Base-by-base conservation (phyloP, 2,888 invertebrate species). In the Perdita meconis region DNA sequence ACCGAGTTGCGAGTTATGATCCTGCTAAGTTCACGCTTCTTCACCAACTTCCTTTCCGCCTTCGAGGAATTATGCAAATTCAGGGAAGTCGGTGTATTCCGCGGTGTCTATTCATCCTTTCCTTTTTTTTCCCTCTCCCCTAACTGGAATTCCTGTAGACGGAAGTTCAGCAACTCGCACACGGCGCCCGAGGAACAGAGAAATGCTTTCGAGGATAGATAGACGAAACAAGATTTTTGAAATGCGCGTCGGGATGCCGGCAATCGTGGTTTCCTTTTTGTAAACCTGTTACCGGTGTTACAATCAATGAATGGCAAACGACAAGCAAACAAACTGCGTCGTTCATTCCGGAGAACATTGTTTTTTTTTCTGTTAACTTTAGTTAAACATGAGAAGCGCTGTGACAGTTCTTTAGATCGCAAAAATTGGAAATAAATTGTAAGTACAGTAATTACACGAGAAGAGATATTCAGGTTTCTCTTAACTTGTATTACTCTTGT, bases 1-100 rank as follows among this genome's bases (percentile, higher is more conserved):
- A 87, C 71, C 65, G 83, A 81, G 81, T 86, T 86, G 68, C 71
- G 73, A 86, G 86, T 86, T 86, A 87, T 84, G 87, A 84, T 86
- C 87, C 80, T 82, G 78, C 69, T 65, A 81, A 86, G 86, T 87
- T 87, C 78, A 78, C 80, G 78, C 81, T 86, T 76, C 72, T 70
- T 69, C 55, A 57, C 68, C 72, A 80, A 80, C 60, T 80, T 82
- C 74, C 65, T 79, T 67, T 76, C 64, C 78, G 70, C 69, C 64
- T 76, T 71, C 65, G 67, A 70, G 77, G 77, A 85, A 84, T 87
- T 86, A 87, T 87, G 81, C 82, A 81, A 86, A 86, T 86, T 72
- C 64, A 47, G 64, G 59, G 61, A 51, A 71, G 75, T 72, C 68
- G 59, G 42, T 69, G 69, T 26, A 53, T 64, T 50, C 64, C 56